phyloP scores from a whole-genome alignment of 2,888 invertebrate species.

The Pristionchus mayeri region DNA sequence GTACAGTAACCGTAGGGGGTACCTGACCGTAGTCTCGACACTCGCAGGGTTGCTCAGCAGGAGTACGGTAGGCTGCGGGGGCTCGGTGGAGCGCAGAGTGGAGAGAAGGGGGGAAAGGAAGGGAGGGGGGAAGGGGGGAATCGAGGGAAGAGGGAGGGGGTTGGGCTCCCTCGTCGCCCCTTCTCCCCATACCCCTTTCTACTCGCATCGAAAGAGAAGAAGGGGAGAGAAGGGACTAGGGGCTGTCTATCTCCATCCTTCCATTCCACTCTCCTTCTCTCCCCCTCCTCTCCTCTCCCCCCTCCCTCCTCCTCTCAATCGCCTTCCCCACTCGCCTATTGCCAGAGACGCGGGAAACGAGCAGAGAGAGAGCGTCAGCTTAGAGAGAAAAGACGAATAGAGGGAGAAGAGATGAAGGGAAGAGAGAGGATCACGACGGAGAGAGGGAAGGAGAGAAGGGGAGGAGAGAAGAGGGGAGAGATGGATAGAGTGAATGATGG shows the following conservation, averaged over 20 bases:
- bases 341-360: slow-evolving; percentile 23
- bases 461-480: not conserved
- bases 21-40: not conserved
- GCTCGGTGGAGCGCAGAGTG: slow-evolving; percentile 36
- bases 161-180: slow-evolving; percentile 34
- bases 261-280: slow-evolving; percentile 6
- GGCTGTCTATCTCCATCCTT: slow-evolving; percentile 5
- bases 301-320: not conserved
- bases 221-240: not conserved
- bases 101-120: slow-evolving; percentile 21
- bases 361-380: slow-evolving; percentile 31
- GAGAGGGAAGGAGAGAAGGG: not conserved
- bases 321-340: slow-evolving; percentile 1
- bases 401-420: slow-evolving; percentile 6
- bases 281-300: not conserved
- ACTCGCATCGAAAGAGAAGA: slow-evolving; percentile 35
- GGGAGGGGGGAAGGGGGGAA: slow-evolving; percentile 6
- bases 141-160: slow-evolving; percentile 5
- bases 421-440: not conserved
- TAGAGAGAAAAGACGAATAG: not conserved
- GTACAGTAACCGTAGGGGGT: slow-evolving; percentile 4
- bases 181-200: slow-evolving; percentile 14
- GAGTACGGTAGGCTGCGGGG: slow-evolving; percentile 35
- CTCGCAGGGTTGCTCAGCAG: not conserved
- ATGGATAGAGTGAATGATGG: slow-evolving; percentile 12